These are phyloP conservation scores for Saturnia japonica DNA, from an alignment of 2,888 invertebrate species.

Conservation along the genomic window DNA sequence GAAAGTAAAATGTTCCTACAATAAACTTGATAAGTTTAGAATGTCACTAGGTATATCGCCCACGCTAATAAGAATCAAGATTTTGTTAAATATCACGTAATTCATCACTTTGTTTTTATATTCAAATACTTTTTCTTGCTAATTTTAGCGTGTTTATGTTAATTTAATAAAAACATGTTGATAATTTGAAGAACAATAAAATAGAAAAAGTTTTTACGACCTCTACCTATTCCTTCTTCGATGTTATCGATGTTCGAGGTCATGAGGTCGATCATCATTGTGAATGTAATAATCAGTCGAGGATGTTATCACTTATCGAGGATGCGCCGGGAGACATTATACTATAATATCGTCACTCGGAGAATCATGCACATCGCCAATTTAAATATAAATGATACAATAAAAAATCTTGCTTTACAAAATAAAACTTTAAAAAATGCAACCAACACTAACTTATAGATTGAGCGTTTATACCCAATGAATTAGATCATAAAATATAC, in stretches of 20 bases:
- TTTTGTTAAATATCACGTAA: slow-evolving; percentile 2
- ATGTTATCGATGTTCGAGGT: not conserved
- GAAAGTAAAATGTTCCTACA: not conserved
- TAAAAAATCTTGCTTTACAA: too few species aligned
- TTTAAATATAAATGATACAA: too few species aligned
- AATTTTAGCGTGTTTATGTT: not conserved
- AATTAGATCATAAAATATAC: too few species aligned
- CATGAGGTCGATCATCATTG: not conserved
- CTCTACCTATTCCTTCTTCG: not conserved
- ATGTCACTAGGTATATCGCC: not conserved
- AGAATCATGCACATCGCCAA: too few species aligned
- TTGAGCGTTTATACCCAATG: too few species aligned
- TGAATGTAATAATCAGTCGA: slow-evolving; percentile 3
- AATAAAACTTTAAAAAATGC: too few species aligned
- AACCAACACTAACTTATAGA: too few species aligned
- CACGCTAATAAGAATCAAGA: slow-evolving; percentile 5
- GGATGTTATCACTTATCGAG: slow-evolving; percentile 1
- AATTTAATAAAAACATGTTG: slow-evolving; percentile 7
- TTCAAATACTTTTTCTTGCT: not conserved
- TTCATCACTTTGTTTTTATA: not conserved
- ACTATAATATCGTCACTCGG: not conserved
- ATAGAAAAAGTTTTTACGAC: not conserved
- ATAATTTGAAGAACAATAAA: slow-evolving; percentile 2
- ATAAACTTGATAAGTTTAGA: not conserved
- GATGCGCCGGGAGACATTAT: not conserved